Base-by-base conservation (phyloP, 2,888 invertebrate genomes). In the Apamea epomidion region DNA sequence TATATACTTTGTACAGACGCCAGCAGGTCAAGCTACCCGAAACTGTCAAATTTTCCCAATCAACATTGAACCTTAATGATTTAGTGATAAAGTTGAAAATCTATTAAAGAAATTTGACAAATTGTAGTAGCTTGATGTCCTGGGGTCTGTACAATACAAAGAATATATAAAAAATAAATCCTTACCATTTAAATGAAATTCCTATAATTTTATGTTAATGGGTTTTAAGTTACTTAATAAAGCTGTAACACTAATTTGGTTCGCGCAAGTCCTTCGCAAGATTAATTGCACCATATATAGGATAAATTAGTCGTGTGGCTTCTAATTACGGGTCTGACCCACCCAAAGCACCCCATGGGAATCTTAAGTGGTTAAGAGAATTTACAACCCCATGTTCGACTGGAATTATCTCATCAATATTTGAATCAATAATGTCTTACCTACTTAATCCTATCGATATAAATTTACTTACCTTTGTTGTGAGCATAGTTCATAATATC, bases 241-340 rank as follows among this genome's bases (percentile, higher is more conserved):
- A 69, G 60, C 78, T 16, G 18, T 62, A 42, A 60, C n/a, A 73
- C 21, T 83, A 54, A 48, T 83, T 65, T 21, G 21, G n/a, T 68
- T 58, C 70, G n/a, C 67, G 67, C 58, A 45, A 45, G 45, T 29
- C 32, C 68, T 69, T 45, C 45, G 5, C 14, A 62, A 88, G 79
- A 87, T 83, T 76, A 76, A 87, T 87, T 32, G 75, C 29, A 68
- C 45, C 73, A 69, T 85, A 62, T 32, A 69, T 60, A 58, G 14
- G 45, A 88, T 88, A 71, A 64, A 88, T 80, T 62, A 64, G 65
- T 48, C 45, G 21, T 68, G 70, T 25, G 62, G 73, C 67, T 73
- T 86, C 74, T 84, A 78, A 83, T 88, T 88, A 82, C 71, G 48
- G 32, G 48, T n/a, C 37, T 37, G 62, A 74, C 37, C 68, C 60